These are phyloP conservation scores for Sebastes fasciatus DNA, from an alignment of 2,113 vertebrate species.

Conservation along the genomic window DNA sequence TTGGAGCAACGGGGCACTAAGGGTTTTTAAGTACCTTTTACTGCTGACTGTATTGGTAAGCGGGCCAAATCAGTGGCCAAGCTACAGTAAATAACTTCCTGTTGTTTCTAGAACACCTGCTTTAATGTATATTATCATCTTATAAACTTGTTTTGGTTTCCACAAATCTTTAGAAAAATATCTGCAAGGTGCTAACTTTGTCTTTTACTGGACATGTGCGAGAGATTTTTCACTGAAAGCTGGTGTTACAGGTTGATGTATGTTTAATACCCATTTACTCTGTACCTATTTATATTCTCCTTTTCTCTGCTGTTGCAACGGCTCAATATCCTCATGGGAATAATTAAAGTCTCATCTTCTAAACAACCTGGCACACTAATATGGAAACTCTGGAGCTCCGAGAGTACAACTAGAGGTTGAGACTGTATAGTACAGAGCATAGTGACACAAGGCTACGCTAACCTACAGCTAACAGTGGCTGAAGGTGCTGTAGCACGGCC, in stretches of 20 bases:
- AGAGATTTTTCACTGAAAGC: too few species aligned
- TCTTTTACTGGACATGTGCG: too few species aligned
- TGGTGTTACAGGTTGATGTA: neutral
- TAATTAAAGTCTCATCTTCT: constrained; percentile 56
- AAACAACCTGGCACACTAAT: constrained; percentile 44
- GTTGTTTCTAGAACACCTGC: too few species aligned
- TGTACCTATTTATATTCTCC: constrained; percentile 4
- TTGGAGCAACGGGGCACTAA: too few species aligned
- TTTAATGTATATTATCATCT: too few species aligned
- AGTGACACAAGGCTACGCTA: constrained; percentile 19
- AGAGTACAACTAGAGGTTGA: constrained; percentile 22
- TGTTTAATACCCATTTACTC: neutral
- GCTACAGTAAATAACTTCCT: too few species aligned
- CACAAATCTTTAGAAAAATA: too few species aligned
- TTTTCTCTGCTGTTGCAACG: constrained; percentile 8
- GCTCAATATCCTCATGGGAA: constrained; percentile 38
- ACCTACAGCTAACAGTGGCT: constrained; percentile 24
- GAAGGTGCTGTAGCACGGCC: constrained; percentile 17
- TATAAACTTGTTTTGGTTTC: too few species aligned
- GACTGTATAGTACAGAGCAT: neutral
- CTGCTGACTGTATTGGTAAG: too few species aligned
- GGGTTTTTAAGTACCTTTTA: too few species aligned
- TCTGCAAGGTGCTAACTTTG: too few species aligned
- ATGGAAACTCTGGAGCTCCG: constrained; percentile 47
- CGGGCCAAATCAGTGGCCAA: too few species aligned